Evolutionary conservation across 1,140 invertebrate species (phyloP).

Genomic region (Aphis craccivora): DNA sequence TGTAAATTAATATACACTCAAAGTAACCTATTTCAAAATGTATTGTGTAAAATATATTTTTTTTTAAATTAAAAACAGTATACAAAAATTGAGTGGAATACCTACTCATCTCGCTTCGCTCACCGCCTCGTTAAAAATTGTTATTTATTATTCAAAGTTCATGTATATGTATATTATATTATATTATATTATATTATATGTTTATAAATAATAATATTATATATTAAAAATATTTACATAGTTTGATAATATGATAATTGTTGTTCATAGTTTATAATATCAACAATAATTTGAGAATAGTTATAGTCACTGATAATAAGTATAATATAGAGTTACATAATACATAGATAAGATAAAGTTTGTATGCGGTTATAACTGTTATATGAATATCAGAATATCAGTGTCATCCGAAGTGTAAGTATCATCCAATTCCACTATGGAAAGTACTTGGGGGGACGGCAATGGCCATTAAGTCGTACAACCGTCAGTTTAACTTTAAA

Average conservation of each 20-base stretch:
- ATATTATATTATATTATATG: no score
- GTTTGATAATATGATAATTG: background rate
- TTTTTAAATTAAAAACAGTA: background rate
- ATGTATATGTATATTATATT: no score
- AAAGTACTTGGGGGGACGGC: no score
- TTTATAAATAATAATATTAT: background rate
- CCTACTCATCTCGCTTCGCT: background rate
- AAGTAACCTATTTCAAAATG: background rate
- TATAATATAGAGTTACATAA: background rate
- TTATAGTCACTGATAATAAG: background rate
- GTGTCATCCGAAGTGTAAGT: background rate
- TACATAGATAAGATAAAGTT: background rate
- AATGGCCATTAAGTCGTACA: no score
- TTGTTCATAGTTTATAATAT: background rate
- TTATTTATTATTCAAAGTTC: background rate
- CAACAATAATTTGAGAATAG: background rate
- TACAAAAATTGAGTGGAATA: background rate
- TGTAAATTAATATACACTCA: background rate
- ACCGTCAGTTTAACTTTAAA: no score
- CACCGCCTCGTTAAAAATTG: background rate
- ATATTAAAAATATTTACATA: background rate
- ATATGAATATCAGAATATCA: background rate
- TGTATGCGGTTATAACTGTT: background rate
- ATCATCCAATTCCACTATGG: no score
- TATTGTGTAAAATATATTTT: conserved; percentile 5